Evolutionary conservation across 1,140 invertebrate genomes (phyloP), one percentile per base, ranked within the genome.

Genomic region (Melitaea cinxia): DNA sequence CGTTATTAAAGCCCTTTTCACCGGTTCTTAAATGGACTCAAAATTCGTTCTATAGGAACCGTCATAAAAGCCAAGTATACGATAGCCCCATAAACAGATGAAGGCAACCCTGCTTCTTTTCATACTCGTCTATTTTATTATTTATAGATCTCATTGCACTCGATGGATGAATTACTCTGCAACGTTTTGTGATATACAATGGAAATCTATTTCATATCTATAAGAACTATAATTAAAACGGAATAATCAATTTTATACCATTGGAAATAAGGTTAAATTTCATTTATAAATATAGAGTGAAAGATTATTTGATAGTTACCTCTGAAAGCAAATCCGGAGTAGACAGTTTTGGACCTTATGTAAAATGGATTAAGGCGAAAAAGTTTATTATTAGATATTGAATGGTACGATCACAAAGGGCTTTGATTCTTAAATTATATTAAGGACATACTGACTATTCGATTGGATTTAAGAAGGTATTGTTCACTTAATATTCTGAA

Each of bases 91-190:
- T 19, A 23, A 47, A 47, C 19, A 45, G 39, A 45, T 45, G 39
- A n/a, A 19, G 17, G 17, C 42, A 52, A 33, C 52, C 21, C 12
- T 17, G 5, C n/a, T 10, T 47, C n/a, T n/a, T n/a, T n/a, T n/a
- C n/a, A 23, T 0, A 33, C 14, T 30, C 15, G 50, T 45, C 21
- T 47, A 14, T 33, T 45, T 45, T 47, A 42, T 59, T 9, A 59
- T 50, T 52, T 33, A 60, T 52, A 52, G 58, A 57, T 57, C 55
- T 57, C 58, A 52, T 52, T 37, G 58, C 58, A 52, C 47, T 47
- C 33, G 28, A 59, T 33, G 42, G 56, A 47, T 60, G 19, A 52
- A 52, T 52, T 23, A 45, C 39, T 52, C 45, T 60, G 30, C 33
- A 60, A 37, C 57, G 45, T 47, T 52, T 60, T 60, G 33, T 60